Conservation (phyloP, 92 coral and sea anemone species). For the Parazoanthus darwini region DNA sequence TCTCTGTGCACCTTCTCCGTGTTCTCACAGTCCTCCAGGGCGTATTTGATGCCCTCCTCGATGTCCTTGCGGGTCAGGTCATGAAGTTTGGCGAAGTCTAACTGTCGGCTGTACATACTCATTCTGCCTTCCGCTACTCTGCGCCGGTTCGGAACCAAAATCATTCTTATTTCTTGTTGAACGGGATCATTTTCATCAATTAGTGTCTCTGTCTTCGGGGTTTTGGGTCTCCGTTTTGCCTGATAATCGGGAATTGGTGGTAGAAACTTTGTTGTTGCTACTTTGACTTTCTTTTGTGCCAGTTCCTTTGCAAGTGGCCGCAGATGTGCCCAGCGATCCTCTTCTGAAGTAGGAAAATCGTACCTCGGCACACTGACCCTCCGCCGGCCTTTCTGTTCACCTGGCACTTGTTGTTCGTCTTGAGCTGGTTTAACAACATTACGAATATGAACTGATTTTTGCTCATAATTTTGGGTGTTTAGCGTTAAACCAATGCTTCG, state of each 20-base stretch:
- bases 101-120: conserved; percentile 59
- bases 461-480: not conserved
- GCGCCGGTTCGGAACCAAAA: conserved; percentile 61
- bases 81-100: conserved; percentile 63
- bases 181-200: conserved; percentile 43
- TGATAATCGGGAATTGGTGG: conserved; percentile 73
- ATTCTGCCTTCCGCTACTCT: conserved; percentile 63
- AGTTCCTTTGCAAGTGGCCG: conserved; percentile 21
- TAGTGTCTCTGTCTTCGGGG: conserved; percentile 20
- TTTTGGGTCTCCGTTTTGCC: conserved; percentile 67
- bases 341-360: conserved; percentile 1
- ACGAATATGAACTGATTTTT: not conserved
- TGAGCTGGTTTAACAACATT: not conserved
- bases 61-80: conserved; percentile 57
- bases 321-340: conserved; percentile 23
- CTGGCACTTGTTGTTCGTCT: not conserved
- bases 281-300: not conserved
- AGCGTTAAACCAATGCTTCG: not conserved
- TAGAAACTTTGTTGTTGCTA: conserved; percentile 56
- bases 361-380: not conserved
- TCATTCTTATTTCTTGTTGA: conserved; percentile 35
- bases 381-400: not conserved
- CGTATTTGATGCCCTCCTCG: conserved; percentile 39
- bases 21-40: conserved; percentile 42
- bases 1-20: conserved; percentile 21